Base-by-base conservation (phyloP, 2,888 invertebrate species). In the Invenusta paracnida region DNA sequence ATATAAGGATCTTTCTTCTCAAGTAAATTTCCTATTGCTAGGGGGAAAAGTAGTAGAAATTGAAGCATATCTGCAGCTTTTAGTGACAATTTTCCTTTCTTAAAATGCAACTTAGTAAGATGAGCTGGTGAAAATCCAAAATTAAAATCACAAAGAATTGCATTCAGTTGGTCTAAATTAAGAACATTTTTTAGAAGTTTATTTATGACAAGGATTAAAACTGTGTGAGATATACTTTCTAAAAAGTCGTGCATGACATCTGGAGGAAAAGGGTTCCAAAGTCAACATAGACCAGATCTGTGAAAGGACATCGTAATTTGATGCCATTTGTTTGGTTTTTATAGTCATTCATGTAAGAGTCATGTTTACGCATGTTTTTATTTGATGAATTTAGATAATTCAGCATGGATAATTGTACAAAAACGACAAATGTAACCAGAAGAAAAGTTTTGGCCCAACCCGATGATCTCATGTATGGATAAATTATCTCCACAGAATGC, bases 221-320 rank as follows among this genome's bases (percentile, higher is more conserved):
- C 79, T 23, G 28, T 27, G 28, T 79, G 79, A 79, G 79, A 79
- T n/a, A 27, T n/a, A 27, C 79, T 5, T 48, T 48, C 17, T 17
- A 48, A 48, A 5, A 79, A 27, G n/a, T 79, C 79, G 79, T 79
- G 79, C 79, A 79, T 79, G 5, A 79, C 5, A 79, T 79, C 79
- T 79, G 79, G 79, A 25, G 79, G 79, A 27, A 79, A 79, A 79
- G n/a, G 28, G 28, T 25, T 5, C 25, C 23, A 27, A 79, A 79
- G 79, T 79, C 79, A 79, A 79, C 28, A 79, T 79, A 79, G 5
- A n/a, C 25, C 23, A 79, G 79, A 11, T 79, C n/a, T 11, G 25
- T 79, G 79, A 79, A 79, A 25, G 79, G 79, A n/a, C 79, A 79
- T 48, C 5, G 17, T 48, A 17, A 5, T 48, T 48, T 5, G 17